Conservation (phyloP, 2,113 vertebrate species). For the Passer domesticus region DNA sequence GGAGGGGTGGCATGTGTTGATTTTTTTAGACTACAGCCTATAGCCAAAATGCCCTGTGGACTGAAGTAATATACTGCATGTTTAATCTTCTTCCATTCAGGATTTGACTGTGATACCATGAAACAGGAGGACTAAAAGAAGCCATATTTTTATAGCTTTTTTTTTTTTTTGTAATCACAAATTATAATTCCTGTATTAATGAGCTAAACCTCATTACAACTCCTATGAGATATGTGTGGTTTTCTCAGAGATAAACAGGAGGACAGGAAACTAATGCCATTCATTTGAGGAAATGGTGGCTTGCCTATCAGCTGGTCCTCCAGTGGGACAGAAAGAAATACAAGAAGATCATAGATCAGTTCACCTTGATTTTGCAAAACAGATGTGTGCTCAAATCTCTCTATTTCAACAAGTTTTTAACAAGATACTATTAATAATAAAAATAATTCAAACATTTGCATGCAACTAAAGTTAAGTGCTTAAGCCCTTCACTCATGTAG, state of each 20-base stretch:
- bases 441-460: neutral
- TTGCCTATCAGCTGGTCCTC: neutral
- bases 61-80: neutral
- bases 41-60: neutral
- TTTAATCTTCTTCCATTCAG: neutral
- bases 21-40: neutral
- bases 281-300: neutral
- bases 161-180: neutral
- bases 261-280: neutral
- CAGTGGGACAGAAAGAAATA: neutral
- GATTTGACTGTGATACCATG: neutral
- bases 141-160: neutral
- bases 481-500: neutral
- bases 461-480: neutral
- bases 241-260: neutral
- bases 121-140: neutral
- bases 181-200: neutral
- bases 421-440: neutral
- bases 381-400: neutral
- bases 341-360: neutral
- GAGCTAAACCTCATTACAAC: neutral
- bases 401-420: neutral
- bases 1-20: rapidly evolving
- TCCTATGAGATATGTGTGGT: neutral
- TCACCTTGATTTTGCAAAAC: neutral